phyloP scores from a whole-genome alignment of 2,888 invertebrate species.

The Drosophila kanekoi region DNA sequence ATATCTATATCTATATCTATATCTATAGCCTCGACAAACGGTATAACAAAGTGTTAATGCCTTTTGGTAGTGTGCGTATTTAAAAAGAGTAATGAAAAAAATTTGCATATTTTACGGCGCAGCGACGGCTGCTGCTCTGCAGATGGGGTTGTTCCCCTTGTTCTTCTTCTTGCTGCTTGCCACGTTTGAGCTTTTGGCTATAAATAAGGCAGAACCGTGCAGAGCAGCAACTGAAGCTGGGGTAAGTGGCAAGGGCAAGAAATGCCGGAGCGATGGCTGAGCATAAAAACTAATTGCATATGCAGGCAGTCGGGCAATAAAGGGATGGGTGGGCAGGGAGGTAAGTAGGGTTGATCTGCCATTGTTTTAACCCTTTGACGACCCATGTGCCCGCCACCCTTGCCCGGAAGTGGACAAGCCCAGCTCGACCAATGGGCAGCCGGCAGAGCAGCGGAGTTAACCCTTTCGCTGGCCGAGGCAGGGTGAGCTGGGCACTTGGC shows the following conservation, averaged over 20 bases:
- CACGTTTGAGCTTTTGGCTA: constrained; percentile 45
- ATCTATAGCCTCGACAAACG: constrained; percentile 1
- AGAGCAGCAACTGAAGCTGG: constrained; percentile 1
- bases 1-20: constrained; percentile 1
- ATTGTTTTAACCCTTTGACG: constrained; percentile 62
- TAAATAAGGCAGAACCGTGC: constrained; percentile 28
- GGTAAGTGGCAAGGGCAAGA: constrained; percentile 1
- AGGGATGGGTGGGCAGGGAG: constrained; percentile 6
- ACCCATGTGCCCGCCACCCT: constrained; percentile 36
- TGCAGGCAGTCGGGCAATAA: constrained; percentile 17
- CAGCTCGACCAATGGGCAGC: constrained; percentile 45
- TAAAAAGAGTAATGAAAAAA: constrained; percentile 64
- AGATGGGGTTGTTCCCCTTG: constrained; percentile 62
- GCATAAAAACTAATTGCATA: constrained; percentile 48
- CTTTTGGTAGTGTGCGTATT: constrained; percentile 16
- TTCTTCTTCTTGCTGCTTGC: constrained; percentile 28
- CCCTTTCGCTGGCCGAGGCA: constrained; percentile 34
- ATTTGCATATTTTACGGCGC: constrained; percentile 67
- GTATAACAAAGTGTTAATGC: neutral
- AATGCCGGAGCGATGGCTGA: constrained; percentile 29
- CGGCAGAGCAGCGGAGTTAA: constrained; percentile 21
- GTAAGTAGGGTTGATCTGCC: constrained; percentile 18
- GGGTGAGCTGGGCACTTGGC: constrained; percentile 27
- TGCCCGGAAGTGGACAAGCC: constrained; percentile 36
- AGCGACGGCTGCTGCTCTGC: constrained; percentile 37